phyloP scores from a whole-genome alignment of 1,140 invertebrate genomes.

The Subanguina moxae region DNA sequence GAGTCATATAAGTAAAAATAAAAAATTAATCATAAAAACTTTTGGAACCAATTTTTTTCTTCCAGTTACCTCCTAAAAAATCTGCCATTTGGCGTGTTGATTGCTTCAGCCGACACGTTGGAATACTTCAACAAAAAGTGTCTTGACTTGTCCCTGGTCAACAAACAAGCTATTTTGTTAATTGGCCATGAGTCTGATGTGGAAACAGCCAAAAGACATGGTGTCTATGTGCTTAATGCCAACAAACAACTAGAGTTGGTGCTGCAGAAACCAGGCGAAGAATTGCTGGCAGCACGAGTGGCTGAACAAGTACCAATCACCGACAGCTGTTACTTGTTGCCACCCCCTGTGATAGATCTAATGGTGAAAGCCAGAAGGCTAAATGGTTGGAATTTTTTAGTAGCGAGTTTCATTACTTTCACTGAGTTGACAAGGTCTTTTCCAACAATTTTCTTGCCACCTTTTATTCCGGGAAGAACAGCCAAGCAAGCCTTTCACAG shows the following conservation, averaged over 20 bases:
- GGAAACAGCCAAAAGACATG: background rate
- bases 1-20: background rate
- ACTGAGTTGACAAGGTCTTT: no score
- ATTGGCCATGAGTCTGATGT: conserved; percentile 4
- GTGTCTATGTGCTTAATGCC: conserved; percentile 1
- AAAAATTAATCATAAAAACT: background rate
- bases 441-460: no score
- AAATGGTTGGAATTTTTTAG: background rate
- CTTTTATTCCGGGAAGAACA: no score
- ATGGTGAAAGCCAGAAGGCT: background rate
- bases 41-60: background rate
- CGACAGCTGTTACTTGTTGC: background rate
- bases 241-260: background rate
- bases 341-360: background rate
- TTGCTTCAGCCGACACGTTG: conserved; percentile 5
- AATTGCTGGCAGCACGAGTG: background rate
- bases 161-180: background rate
- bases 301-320: background rate
- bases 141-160: background rate
- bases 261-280: background rate
- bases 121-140: background rate
- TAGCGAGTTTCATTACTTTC: no score
- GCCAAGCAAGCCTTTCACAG: no score
- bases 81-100: conserved; percentile 1
- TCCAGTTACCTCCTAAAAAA: background rate